Percentiles rank a stretch among this genome's conserved stretches.
phyloP scores from a whole-genome alignment of 1,140 invertebrate genomes.

The Drosophila sproati region DNA sequence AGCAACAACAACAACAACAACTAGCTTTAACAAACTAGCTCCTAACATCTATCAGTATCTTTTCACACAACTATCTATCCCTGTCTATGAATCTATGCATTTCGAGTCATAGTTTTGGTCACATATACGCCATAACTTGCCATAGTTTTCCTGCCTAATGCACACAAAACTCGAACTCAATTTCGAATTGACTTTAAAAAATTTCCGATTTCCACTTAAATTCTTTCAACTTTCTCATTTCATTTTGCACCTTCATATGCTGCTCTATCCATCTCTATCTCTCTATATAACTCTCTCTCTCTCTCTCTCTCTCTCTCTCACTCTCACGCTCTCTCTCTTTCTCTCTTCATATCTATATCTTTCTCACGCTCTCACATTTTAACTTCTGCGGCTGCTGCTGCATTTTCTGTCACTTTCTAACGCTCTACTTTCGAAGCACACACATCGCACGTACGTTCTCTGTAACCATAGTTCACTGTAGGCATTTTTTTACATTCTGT shows the following conservation, averaged over 20 bases:
- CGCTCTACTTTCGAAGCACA: slow-evolving; percentile 66
- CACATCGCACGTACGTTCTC: slow-evolving; percentile 51
- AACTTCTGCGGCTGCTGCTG: slow-evolving; percentile 40
- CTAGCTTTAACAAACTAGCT: slow-evolving; percentile 70
- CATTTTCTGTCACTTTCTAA: slow-evolving; percentile 71
- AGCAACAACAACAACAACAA: slow-evolving; percentile 19
- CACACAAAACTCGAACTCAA: slow-evolving; percentile 71
- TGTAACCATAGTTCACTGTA: slow-evolving; percentile 70
- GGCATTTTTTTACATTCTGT: slow-evolving; percentile 53
- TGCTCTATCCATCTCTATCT: slow-evolving; percentile 8
- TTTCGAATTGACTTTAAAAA: slow-evolving; percentile 55
- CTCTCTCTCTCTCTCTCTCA: neutral
- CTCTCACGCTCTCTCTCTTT: slow-evolving; percentile 25
- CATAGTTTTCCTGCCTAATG: slow-evolving; percentile 73
- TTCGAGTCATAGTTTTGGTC: slow-evolving; percentile 79
- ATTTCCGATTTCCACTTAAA: slow-evolving; percentile 60
- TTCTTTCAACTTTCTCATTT: slow-evolving; percentile 77
- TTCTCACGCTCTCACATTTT: slow-evolving; percentile 44
- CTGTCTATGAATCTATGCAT: slow-evolving; percentile 32
- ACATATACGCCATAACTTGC: slow-evolving; percentile 83
- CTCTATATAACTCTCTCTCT: neutral
- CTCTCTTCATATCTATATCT: slow-evolving; percentile 50
- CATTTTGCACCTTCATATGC: slow-evolving; percentile 52
- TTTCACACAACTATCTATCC: slow-evolving; percentile 31
- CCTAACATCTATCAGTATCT: slow-evolving; percentile 35